A percentile compares a stretch with the other conserved stretches of the same genome.
Conservation (phyloP, 1,140 invertebrate species). For the Nephila pilipes region DNA sequence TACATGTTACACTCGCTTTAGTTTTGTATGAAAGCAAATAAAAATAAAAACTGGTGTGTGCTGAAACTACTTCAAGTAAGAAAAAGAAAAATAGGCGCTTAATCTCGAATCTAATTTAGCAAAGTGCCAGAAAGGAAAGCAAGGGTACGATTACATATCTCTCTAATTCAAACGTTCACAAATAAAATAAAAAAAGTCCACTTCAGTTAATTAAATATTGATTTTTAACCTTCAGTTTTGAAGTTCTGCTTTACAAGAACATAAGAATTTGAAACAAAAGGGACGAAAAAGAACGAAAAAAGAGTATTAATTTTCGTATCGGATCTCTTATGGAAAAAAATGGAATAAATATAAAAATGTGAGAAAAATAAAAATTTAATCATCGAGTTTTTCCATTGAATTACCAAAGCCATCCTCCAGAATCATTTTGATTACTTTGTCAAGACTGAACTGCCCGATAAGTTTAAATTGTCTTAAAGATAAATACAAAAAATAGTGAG, state of each 20-base stretch:
- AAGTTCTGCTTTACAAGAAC: background rate
- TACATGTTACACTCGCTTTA: no score
- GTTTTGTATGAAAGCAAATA: no score
- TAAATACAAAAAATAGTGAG: background rate
- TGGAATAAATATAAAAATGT: no score
- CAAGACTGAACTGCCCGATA: background rate
- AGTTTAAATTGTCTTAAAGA: background rate
- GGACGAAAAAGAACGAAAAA: background rate
- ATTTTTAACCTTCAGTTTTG: background rate
- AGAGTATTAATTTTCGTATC: slow-evolving; percentile 13
- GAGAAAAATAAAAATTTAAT: background rate
- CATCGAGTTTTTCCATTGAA: background rate
- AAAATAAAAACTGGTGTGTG: no score
- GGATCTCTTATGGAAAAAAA: background rate
- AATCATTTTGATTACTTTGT: background rate
- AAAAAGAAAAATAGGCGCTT: background rate
- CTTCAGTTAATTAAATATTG: slow-evolving; percentile 26
- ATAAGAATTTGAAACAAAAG: background rate
- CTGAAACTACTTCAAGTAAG: no score
- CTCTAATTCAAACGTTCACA: background rate
- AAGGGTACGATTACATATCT: background rate
- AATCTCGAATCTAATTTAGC: background rate
- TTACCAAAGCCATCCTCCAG: no score
- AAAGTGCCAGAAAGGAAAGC: background rate
- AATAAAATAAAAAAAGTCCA: background rate